phyloP scores from a whole-genome alignment of 2,888 invertebrate genomes.

The Omphaloscelis lunosa region DNA sequence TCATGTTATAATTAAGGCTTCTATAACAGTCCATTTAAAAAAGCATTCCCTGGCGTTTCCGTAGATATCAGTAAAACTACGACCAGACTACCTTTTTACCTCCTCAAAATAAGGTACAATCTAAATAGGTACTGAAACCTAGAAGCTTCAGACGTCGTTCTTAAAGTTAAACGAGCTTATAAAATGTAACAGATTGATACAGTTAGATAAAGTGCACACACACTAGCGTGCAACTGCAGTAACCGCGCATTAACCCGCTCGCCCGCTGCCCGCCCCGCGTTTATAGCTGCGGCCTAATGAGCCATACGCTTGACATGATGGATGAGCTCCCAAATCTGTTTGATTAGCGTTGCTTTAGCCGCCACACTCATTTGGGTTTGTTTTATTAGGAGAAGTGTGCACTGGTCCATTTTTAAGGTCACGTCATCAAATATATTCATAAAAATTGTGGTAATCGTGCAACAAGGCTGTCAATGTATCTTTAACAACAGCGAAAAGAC shows the following conservation, averaged over 20 bases:
- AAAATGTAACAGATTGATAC: slow-evolving; percentile 24
- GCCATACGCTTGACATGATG: slow-evolving; percentile 85
- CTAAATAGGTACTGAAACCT: neutral
- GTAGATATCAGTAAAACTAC: neutral
- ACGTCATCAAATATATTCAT: slow-evolving; percentile 11
- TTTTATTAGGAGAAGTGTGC: slow-evolving; percentile 70
- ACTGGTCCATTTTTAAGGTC: slow-evolving; percentile 66
- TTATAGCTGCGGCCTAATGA: slow-evolving; percentile 80
- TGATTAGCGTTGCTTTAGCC: slow-evolving; percentile 83
- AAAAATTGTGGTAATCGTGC: neutral
- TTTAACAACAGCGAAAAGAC: neutral
- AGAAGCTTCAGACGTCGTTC: neutral
- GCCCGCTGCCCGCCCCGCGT: slow-evolving; percentile 61
- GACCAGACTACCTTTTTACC: neutral
- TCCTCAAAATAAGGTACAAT: neutral
- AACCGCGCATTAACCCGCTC: slow-evolving; percentile 54
- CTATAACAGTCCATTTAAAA: neutral
- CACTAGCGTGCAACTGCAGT: slow-evolving; percentile 24
- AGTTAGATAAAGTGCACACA: slow-evolving; percentile 16
- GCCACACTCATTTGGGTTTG: slow-evolving; percentile 71
- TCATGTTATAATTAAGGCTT: neutral
- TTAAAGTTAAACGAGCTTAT: slow-evolving; percentile 22
- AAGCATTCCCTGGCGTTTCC: neutral
- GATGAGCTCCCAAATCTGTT: slow-evolving; percentile 86
- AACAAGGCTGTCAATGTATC: neutral